Percentiles rank a stretch among this genome's conserved stretches.
Evolutionary conservation across 2,888 invertebrate species (phyloP).

Genomic region (Acleris literana): DNA sequence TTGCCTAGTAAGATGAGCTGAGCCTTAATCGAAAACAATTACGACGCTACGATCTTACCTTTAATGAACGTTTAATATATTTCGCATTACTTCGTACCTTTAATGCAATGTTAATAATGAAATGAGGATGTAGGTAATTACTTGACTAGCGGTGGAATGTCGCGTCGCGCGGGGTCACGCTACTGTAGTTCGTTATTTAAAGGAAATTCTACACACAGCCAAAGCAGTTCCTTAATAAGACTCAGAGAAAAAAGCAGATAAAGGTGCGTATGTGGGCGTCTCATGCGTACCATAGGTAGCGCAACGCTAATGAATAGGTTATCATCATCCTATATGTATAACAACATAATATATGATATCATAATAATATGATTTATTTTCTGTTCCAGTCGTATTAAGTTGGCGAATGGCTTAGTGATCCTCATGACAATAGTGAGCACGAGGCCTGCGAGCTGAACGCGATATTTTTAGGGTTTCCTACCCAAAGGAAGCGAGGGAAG

Average conservation of each 20-base stretch:
- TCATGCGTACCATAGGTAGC: background rate
- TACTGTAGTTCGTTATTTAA: background rate
- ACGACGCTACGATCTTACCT: too few relatives aligned
- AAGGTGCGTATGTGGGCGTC: too few relatives aligned
- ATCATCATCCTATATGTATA: too few relatives aligned
- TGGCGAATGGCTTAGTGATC: background rate
- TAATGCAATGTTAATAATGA: background rate
- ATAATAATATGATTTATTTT: background rate
- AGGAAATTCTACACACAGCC: too few relatives aligned
- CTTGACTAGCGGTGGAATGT: slow-evolving; percentile 6
- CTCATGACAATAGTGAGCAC: background rate
- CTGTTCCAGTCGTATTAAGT: slow-evolving; percentile 1
- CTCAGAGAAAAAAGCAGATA: too few relatives aligned
- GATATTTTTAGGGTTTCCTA: background rate
- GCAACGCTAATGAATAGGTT: too few relatives aligned
- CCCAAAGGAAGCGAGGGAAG: too few relatives aligned
- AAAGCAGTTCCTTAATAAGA: too few relatives aligned
- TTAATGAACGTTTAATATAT: too few relatives aligned
- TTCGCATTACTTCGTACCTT: background rate
- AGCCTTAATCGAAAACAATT: too few relatives aligned
- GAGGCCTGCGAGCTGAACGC: background rate
- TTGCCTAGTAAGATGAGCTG: too few relatives aligned
- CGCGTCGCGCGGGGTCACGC: slow-evolving; percentile 1
- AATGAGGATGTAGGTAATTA: slow-evolving; percentile 16
- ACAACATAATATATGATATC: too few relatives aligned